These are phyloP conservation scores for Montipora efflorescens DNA, from an alignment of 64 coral and sea anemone species.

Conservation along the genomic window DNA sequence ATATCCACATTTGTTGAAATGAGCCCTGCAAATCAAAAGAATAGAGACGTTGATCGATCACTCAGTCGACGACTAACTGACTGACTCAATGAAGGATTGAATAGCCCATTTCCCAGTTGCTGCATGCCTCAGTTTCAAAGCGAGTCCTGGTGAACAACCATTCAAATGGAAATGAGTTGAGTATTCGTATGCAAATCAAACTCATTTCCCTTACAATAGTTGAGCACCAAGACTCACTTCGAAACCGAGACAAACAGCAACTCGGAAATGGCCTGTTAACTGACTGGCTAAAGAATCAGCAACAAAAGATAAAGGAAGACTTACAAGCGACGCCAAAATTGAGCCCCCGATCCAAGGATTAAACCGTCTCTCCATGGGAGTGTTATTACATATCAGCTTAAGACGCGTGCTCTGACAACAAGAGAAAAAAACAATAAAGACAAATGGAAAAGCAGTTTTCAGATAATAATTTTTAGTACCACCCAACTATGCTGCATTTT, in stretches of 20 bases:
- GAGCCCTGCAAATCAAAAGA: conserved; percentile 76
- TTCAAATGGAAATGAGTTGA: no score
- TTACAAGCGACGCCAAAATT: conserved; percentile 94
- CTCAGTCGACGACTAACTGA: background rate
- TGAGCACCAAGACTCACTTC: no score
- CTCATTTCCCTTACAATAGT: no score
- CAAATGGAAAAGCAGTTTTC: background rate
- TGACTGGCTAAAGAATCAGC: background rate
- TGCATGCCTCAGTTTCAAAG: no score
- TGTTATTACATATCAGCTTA: conserved; percentile 96
- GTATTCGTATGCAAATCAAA: no score
- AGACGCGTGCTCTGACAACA: conserved; percentile 83
- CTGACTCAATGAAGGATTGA: no score
- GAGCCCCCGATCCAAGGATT: conserved; percentile 99
- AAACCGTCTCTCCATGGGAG: conserved; percentile 85
- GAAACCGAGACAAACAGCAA: no score
- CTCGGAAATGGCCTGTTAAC: no score
- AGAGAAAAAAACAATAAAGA: background rate
- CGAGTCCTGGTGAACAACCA: no score
- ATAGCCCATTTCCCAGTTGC: no score
- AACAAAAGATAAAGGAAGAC: background rate
- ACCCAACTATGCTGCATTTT: no score
- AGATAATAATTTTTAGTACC: no score
- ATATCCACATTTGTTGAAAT: conserved; percentile 99
- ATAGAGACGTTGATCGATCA: background rate